phyloP scores from a whole-genome alignment of 2,797 vertebrate genomes.

The Sebastes hubbsi region DNA sequence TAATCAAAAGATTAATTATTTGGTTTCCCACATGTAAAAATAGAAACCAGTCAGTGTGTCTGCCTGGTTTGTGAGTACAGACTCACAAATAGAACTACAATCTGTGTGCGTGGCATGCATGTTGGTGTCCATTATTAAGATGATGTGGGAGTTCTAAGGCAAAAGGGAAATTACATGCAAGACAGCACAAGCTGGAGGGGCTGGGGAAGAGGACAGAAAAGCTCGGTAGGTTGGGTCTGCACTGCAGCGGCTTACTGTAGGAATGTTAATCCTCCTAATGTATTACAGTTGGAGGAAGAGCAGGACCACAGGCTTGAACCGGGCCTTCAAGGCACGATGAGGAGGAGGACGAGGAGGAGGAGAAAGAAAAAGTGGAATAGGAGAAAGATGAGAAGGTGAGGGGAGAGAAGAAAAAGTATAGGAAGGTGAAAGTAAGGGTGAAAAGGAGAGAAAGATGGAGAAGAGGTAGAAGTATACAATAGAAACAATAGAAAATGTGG shows the following conservation, averaged over 20 bases:
- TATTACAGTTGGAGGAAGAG: slow-evolving; percentile 79
- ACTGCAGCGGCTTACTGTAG: slow-evolving; percentile 69
- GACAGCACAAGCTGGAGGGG: slow-evolving; percentile 60
- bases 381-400: neutral
- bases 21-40: neutral
- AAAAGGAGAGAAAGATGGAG: neutral
- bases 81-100: neutral
- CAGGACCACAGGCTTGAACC: slow-evolving; percentile 63
- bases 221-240: slow-evolving; percentile 53
- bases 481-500: neutral
- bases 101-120: slow-evolving; percentile 17
- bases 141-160: slow-evolving; percentile 49
- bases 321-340: slow-evolving; percentile 35
- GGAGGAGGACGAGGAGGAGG: slow-evolving; percentile 28
- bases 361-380: slow-evolving; percentile 1
- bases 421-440: neutral
- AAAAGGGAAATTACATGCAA: slow-evolving; percentile 72
- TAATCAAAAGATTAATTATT: neutral
- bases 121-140: slow-evolving; percentile 25
- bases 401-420: neutral
- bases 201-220: slow-evolving; percentile 54
- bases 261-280: slow-evolving; percentile 84
- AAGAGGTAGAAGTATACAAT: neutral
- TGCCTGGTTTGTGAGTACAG: neutral
- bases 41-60: neutral